These are phyloP conservation scores for Mormoops blainvillei DNA, from an alignment of 2,113 vertebrate species.

Conservation along the genomic window DNA sequence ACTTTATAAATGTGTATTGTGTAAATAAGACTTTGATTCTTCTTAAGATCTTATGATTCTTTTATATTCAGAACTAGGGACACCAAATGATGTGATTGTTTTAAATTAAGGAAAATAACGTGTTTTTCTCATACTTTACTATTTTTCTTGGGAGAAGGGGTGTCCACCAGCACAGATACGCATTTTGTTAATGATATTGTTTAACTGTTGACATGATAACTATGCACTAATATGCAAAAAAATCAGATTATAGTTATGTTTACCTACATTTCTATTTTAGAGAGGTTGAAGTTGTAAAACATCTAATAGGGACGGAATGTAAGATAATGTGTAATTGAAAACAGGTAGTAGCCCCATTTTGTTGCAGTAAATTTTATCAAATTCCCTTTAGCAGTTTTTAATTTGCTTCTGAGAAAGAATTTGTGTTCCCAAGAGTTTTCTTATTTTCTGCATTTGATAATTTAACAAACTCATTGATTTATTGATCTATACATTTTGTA, in stretches of 20 bases:
- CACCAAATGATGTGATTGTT: neutral
- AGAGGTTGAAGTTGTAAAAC: neutral
- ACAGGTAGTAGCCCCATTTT: neutral
- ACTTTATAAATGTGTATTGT: neutral
- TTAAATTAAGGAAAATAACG: neutral
- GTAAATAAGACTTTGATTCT: neutral
- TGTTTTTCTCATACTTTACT: neutral
- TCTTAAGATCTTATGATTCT: neutral
- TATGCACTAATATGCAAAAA: neutral
- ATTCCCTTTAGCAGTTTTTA: neutral
- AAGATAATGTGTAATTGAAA: neutral
- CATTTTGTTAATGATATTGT: neutral
- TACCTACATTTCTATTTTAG: neutral
- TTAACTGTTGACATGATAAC: neutral
- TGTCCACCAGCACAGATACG: neutral
- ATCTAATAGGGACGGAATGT: neutral
- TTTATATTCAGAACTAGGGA: neutral
- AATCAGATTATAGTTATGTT: neutral
- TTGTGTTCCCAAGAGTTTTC: neutral
- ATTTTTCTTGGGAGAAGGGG: neutral
- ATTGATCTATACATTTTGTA: neutral
- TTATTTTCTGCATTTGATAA: neutral
- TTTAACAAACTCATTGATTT: conserved; percentile 15
- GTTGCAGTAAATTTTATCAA: neutral
- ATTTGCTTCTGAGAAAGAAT: neutral